phyloP scores from a whole-genome alignment of 2,888 invertebrate genomes.

The Phyllotreta striolata region DNA sequence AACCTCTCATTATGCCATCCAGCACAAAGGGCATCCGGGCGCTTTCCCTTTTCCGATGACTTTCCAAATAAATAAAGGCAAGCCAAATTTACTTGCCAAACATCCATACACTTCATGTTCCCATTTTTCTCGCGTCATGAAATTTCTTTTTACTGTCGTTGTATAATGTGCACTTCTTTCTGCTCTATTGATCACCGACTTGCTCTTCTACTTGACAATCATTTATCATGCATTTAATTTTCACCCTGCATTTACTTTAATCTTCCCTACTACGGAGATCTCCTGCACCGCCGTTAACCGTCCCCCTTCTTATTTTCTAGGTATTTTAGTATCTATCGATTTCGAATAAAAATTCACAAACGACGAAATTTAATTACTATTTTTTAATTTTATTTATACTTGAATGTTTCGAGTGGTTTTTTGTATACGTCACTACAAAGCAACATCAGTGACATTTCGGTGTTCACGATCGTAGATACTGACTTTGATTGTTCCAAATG shows the following conservation, averaged over 20 bases:
- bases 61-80: slow-evolving; percentile 30
- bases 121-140: slow-evolving; percentile 32
- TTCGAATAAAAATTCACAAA: not conserved
- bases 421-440: not conserved
- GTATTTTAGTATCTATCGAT: not conserved
- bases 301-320: slow-evolving; percentile 4
- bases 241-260: slow-evolving; percentile 34
- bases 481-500: slow-evolving; percentile 26
- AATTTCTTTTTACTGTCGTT: slow-evolving; percentile 32
- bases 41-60: slow-evolving; percentile 21
- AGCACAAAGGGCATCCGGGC: slow-evolving; percentile 9
- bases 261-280: slow-evolving; percentile 28
- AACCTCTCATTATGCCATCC: slow-evolving; percentile 22
- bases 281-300: slow-evolving; percentile 13
- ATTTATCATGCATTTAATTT: slow-evolving; percentile 36
- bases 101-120: slow-evolving; percentile 32
- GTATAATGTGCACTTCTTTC: slow-evolving; percentile 35
- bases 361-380: too few relatives aligned
- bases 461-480: slow-evolving; percentile 12
- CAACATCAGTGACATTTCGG: not conserved
- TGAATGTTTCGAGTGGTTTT: not conserved
- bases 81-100: slow-evolving; percentile 31
- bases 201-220: slow-evolving; percentile 32
- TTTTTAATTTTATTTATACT: not conserved
- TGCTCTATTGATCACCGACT: slow-evolving; percentile 31